Base-by-base conservation (phyloP, 2,797 vertebrate species). In the Melanogrammus aeglefinus region DNA sequence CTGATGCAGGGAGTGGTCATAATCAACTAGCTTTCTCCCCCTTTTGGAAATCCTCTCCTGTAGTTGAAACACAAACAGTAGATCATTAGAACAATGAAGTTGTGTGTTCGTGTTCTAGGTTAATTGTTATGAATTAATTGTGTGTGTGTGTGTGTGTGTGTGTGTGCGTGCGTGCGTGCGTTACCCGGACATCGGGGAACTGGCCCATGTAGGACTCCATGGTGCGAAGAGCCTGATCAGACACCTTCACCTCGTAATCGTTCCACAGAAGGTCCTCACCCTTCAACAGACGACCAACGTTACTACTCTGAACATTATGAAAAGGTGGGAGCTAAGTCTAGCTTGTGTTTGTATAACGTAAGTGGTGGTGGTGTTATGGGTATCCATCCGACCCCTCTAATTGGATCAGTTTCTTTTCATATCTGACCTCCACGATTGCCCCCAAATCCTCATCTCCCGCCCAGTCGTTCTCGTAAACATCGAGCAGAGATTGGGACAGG, bases 231-330 rank as follows among this genome's bases (percentile, higher is more conserved):
- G 93, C 95, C 88, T 99, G 98, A 89, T 98, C 97, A 0, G 91
- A 86, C 79, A 99, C 51, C 88, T 99, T 99, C 9, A 95, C 95
- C 90, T 98, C 98, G 29, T 94, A 97, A 93, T 99, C 97, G 14
- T 96, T 97, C 98, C 98, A 99, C 79, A 98, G 92, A 44, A 98
- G 95, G 76, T 98, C 96, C 38, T 98, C 96, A 80, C 95, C 96
- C 97, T 99, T 87, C 84, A 79, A 79, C n/a, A 77, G 33, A 44
- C 2, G 2, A 21, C 0, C 35, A 27, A 21, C 24, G 18, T 41
- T n/a, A 76, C 38, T 27, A 70, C 24, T 51, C 14, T 27, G 8
- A 66, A 21, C 24, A 70, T 12, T 70, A 16, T 8, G 27, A 27
- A 29, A 27, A 70, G 27, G 1, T 9, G 51, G 57, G 47, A 21